Conservation (phyloP, 2,113 vertebrate species). For the Xerus inauris region DNA sequence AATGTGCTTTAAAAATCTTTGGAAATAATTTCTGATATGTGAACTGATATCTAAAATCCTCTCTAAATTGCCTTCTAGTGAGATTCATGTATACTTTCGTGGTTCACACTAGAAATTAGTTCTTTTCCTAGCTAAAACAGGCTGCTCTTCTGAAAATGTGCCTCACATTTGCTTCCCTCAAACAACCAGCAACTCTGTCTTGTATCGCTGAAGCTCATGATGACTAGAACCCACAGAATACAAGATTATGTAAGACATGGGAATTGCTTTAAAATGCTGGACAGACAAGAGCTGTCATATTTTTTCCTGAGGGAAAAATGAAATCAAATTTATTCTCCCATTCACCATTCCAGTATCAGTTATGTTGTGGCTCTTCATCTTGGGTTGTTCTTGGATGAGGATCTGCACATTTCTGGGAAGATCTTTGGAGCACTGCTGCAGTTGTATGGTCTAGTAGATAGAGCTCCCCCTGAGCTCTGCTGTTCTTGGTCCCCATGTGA, state of each 20-base stretch:
- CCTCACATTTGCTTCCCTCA: not conserved
- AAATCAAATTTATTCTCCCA: not conserved
- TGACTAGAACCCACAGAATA: not conserved
- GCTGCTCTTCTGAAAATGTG: not conserved
- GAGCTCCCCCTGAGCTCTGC: not conserved
- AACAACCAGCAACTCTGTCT: not conserved
- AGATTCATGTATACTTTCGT: not conserved
- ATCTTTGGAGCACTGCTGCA: not conserved
- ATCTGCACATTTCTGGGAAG: not conserved
- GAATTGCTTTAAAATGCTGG: not conserved
- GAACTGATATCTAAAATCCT: not conserved
- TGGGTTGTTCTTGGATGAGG: not conserved
- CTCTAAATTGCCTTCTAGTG: not conserved
- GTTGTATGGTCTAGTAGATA: not conserved
- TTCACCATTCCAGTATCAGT: not conserved
- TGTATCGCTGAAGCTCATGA: not conserved
- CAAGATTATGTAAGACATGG: not conserved
- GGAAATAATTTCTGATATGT: slow-evolving; percentile 35
- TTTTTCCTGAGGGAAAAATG: not conserved
- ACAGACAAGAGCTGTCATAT: not conserved
- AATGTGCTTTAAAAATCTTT: not conserved
- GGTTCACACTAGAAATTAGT: not conserved
- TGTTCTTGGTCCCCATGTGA: not conserved
- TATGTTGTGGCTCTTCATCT: not conserved
- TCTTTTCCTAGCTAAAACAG: not conserved